Evolutionary conservation across 2,888 invertebrate species (phyloP), one percentile per base, ranked within the genome.

Genomic region (Macrophya alboannulata): DNA sequence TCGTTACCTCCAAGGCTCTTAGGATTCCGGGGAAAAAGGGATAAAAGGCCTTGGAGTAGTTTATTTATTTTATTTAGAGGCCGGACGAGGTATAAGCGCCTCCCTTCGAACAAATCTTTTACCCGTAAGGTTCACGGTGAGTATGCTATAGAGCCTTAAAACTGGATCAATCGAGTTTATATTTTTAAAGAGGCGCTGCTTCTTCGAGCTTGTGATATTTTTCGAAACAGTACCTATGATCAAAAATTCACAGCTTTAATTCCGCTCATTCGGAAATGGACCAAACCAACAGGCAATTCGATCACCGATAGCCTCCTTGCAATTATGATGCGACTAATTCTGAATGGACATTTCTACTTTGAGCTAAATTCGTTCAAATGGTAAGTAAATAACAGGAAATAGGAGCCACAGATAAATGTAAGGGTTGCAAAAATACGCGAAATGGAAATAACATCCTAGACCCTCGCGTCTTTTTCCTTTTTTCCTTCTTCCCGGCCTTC

Each of bases 51-150:
- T 59, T 37, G 6, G 51, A 77, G 59, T 81, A 40, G 81, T 62
- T 81, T 81, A 81, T 25, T 81, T 81, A 81, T 81, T 81, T 81
- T 62, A 81, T 81, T 81, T 21, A 62, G 81, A 59, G 62, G 25
- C 21, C 25, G 25, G 51, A 77, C 51, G 51, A 25, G 15, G 77
- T 51, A 77, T 17, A 55, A 17, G 51, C 51, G 40, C 31, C 81
- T 62, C 43, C 62, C 81, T 40, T 81, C 40, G 31, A 81, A 21
- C 81, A 81, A 81, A 81, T 81, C 59, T 81, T 43, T 21, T 25
- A 77, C 77, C 77, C 51, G 15, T 81, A 81, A 59, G 55, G 59
- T 81, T 62, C 43, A 25, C 62, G 62, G 25, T 10, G 17, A 12
- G n/a, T 6, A 81, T 21, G 12, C 81, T 43, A n/a, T 62, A 81